Percentiles rank a stretch among this genome's conserved stretches.
These are phyloP conservation scores for Buceros bicornis DNA, from an alignment of 2,797 vertebrate genomes.

Conservation along the genomic window DNA sequence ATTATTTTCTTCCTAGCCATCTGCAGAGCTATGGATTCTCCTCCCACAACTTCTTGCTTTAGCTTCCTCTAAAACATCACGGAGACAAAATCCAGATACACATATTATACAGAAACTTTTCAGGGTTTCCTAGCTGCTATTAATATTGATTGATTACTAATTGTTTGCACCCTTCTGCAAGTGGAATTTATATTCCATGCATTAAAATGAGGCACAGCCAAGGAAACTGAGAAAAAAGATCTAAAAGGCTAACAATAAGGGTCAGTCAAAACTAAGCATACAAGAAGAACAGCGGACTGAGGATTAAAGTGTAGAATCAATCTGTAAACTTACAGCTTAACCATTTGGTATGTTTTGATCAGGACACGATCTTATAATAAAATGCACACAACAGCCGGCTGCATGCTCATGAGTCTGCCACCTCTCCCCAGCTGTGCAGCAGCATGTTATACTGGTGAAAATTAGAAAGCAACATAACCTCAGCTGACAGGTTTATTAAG, in stretches of 20 bases:
- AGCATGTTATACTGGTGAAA: slow-evolving; percentile 57
- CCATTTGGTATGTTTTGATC: background rate
- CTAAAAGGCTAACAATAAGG: background rate
- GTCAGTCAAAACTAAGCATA: background rate
- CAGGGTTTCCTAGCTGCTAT: slow-evolving; percentile 3
- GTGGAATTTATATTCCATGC: background rate
- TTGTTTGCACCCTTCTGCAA: background rate
- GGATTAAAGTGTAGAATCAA: background rate
- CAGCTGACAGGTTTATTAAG: slow-evolving; percentile 82
- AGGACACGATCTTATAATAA: background rate
- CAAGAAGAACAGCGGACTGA: background rate
- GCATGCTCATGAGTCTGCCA: background rate
- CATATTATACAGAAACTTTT: background rate
- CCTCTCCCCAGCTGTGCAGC: slow-evolving; percentile 53
- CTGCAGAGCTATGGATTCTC: slow-evolving; percentile 31
- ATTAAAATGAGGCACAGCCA: background rate
- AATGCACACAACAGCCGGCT: background rate
- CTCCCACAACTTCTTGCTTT: slow-evolving; percentile 13
- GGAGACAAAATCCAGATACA: background rate
- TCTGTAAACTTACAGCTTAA: background rate
- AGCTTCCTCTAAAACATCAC: background rate
- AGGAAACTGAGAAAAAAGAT: background rate
- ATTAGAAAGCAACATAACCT: slow-evolving; percentile 75
- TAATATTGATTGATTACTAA: slow-evolving; percentile 10
- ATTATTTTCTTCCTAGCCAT: slow-evolving; percentile 46